Percentiles rank a stretch among this genome's conserved stretches.
These are phyloP conservation scores for Halichoeres trimaculatus DNA, from an alignment of 2,113 vertebrate species.

Conservation along the genomic window DNA sequence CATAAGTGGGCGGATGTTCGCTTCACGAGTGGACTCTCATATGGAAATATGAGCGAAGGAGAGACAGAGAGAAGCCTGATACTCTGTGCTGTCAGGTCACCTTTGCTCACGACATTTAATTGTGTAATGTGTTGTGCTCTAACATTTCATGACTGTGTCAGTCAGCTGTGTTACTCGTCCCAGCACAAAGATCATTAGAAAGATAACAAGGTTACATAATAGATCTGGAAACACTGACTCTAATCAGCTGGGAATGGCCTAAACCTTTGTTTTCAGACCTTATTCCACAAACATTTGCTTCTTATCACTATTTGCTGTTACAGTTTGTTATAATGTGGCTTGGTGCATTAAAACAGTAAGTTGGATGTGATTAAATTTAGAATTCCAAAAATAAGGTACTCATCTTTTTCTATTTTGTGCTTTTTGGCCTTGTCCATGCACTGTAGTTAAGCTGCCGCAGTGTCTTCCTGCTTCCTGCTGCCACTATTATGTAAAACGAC, in stretches of 20 bases:
- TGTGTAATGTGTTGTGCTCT: conserved; percentile 23
- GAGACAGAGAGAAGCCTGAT: conserved; percentile 32
- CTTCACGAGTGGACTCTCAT: conserved; percentile 54
- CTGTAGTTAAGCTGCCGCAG: too few relatives aligned
- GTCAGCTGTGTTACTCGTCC: conserved; percentile 11
- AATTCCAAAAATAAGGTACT: too few relatives aligned
- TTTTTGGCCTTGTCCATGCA: too few relatives aligned
- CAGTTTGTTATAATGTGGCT: too few relatives aligned
- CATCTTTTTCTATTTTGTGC: too few relatives aligned
- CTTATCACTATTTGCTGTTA: too few relatives aligned
- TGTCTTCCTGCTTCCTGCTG: too few relatives aligned
- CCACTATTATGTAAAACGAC: too few relatives aligned
- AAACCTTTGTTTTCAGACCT: neutral
- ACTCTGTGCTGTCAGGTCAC: conserved; percentile 46
- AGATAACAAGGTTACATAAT: conserved; percentile 4
- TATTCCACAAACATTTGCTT: too few relatives aligned
- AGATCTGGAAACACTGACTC: conserved; percentile 1
- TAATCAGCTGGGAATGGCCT: neutral
- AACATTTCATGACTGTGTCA: conserved; percentile 6
- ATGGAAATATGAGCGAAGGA: conserved; percentile 40
- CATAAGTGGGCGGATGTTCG: conserved; percentile 61
- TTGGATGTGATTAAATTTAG: too few relatives aligned
- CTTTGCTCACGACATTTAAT: conserved; percentile 45
- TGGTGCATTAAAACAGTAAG: too few relatives aligned
- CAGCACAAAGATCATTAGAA: conserved; percentile 10